Conservation (phyloP, 2,888 invertebrate species). For the Chalcis sispes region DNA sequence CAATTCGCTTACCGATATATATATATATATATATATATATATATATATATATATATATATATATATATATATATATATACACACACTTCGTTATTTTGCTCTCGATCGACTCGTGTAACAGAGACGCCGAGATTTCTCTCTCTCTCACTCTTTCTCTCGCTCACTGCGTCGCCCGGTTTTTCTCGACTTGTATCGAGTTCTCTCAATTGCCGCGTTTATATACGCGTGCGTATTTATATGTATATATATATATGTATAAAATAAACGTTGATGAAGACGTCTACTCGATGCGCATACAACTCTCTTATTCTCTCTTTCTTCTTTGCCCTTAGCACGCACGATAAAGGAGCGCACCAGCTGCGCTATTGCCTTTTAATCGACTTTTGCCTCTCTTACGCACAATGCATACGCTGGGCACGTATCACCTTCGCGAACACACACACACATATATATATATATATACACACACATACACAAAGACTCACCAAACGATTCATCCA, state of each 20-base stretch:
- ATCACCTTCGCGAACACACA: neutral
- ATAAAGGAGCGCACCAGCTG: too few species aligned
- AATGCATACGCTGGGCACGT: constrained; percentile 4
- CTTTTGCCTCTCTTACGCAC: neutral
- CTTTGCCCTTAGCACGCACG: too few species aligned
- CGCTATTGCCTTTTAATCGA: constrained; percentile 20
- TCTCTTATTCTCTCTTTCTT: neutral
- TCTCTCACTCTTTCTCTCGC: too few species aligned
- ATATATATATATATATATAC: too few species aligned
- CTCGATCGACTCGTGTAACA: too few species aligned
- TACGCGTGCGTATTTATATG: constrained; percentile 24
- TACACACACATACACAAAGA: too few species aligned
- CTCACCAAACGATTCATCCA: too few species aligned
- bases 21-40: neutral
- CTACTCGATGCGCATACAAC: neutral
- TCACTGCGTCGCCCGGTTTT: constrained; percentile 54
- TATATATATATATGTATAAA: too few species aligned
- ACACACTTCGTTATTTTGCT: too few species aligned
- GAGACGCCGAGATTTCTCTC: too few species aligned
- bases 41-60: too few species aligned
- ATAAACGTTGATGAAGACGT: constrained; percentile 68
- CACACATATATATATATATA: too few species aligned
- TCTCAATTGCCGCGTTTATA: constrained; percentile 64
- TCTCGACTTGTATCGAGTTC: constrained; percentile 60
- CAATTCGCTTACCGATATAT: neutral